These are phyloP conservation scores for Notechis scutatus DNA, from an alignment of 2,113 vertebrate genomes.

Conservation along the genomic window DNA sequence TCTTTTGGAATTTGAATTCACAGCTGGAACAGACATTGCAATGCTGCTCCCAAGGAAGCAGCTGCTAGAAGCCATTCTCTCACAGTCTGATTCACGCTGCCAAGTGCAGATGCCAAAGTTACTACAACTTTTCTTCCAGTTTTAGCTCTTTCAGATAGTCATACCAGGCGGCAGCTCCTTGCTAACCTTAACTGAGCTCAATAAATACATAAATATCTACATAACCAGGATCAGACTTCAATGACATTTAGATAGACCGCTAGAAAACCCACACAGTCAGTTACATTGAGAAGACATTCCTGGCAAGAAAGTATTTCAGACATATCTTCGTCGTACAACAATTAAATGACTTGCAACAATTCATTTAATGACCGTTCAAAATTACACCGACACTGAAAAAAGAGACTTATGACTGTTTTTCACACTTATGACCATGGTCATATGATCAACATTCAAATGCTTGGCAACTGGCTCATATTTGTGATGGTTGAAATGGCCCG, in stretches of 20 bases:
- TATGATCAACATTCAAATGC: neutral
- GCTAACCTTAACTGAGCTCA: neutral
- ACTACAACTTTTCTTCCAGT: neutral
- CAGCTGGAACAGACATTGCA: conserved; percentile 15
- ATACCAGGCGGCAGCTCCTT: neutral
- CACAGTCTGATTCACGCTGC: neutral
- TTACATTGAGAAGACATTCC: neutral
- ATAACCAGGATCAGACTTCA: neutral
- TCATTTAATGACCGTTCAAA: neutral
- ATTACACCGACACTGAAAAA: neutral
- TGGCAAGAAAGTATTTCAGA: neutral
- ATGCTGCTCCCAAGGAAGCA: conserved; percentile 3
- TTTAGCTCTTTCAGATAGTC: neutral
- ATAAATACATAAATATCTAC: neutral
- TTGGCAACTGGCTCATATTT: neutral
- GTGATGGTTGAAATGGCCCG: neutral
- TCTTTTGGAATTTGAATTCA: conserved; percentile 1
- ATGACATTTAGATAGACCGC: neutral
- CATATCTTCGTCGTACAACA: neutral
- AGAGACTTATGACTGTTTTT: neutral
- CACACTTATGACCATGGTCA: neutral
- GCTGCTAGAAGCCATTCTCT: conserved; percentile 12
- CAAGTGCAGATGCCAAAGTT: neutral
- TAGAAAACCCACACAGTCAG: neutral
- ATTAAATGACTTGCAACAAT: neutral